Evolutionary conservation across 2,888 invertebrate species (phyloP), one percentile per base, ranked within the genome.

Genomic region (Drosophila koepferae): DNA sequence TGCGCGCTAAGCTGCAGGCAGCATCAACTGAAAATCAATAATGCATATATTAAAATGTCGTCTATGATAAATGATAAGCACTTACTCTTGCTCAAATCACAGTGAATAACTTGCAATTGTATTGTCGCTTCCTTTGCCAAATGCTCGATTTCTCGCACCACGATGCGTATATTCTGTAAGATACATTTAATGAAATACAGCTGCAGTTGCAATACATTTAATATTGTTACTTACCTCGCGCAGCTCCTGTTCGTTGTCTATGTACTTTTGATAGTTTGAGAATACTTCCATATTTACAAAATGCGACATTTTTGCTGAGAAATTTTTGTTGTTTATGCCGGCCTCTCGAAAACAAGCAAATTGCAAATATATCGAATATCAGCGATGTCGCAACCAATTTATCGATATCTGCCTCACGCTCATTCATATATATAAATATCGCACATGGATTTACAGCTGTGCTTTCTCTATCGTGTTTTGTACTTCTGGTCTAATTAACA

Each of bases 81-180:
- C 82, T 94, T 93, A 96, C 97, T 95, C 90, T 95, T 95, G 80
- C 95, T 94, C 65, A 95, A 94, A 75, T 95, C 95, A 78, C 96
- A 96, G 89, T 98, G 98, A 75, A 98, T 97, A 28, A 96, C 94
- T 94, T 98, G 98, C 38, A 98, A 93, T 23, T 95, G 93, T 31
- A 97, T 97, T n/a, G 96, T 94, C 36, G 97, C 96, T 92, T 97
- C 97, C 63, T 98, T 94, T 0, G 96, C 95, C 72, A 95, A 94
- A 85, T 96, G 96, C 83, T 98, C 98, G 53, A 98, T 94, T 85
- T 97, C 96, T 6, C 92, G 89, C n/a, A 92, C 92, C 28, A 91
- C 90, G 44, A 81, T 66, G 51, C 92, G 91, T 40, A 92, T 92
- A 65, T 91, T 90, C 92, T 92, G 60, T 23, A 56, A 49, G 63